Evolutionary conservation across 2,113 vertebrate species (phyloP).

Genomic region (Cavia porcellus): DNA sequence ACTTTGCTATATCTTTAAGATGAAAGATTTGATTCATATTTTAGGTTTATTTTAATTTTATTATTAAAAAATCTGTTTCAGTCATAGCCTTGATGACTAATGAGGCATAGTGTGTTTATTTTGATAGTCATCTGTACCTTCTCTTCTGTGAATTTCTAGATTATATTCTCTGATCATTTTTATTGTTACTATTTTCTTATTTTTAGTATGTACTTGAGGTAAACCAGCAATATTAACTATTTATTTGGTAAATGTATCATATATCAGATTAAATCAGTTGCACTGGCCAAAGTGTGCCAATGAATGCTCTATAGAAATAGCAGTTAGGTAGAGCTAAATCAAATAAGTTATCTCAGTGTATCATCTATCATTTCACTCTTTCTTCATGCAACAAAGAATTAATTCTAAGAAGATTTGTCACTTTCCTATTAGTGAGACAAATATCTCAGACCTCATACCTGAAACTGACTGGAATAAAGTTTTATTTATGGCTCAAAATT

Average conservation of each 20-base stretch:
- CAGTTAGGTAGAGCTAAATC: neutral
- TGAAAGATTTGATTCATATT: neutral
- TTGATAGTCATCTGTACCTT: constrained; percentile 7
- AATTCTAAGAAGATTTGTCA: neutral
- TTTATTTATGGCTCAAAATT: neutral
- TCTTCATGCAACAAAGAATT: neutral
- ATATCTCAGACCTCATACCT: too few relatives aligned
- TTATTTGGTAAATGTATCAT: neutral
- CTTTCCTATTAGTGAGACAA: neutral
- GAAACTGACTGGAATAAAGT: neutral
- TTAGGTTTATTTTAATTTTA: constrained; percentile 21
- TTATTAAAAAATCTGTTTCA: neutral
- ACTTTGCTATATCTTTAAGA: neutral
- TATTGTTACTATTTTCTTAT: neutral
- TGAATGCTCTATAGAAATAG: neutral
- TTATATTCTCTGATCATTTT: neutral
- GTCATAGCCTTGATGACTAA: neutral
- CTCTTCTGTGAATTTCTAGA: neutral
- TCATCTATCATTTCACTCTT: neutral
- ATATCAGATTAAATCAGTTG: neutral
- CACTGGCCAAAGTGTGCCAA: neutral
- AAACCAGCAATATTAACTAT: neutral
- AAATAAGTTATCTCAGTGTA: neutral
- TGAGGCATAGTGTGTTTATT: neutral
- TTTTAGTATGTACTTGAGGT: neutral